These are phyloP conservation scores for Chymomyza fuscimana DNA, from an alignment of 2,888 invertebrate genomes.

Conservation along the genomic window DNA sequence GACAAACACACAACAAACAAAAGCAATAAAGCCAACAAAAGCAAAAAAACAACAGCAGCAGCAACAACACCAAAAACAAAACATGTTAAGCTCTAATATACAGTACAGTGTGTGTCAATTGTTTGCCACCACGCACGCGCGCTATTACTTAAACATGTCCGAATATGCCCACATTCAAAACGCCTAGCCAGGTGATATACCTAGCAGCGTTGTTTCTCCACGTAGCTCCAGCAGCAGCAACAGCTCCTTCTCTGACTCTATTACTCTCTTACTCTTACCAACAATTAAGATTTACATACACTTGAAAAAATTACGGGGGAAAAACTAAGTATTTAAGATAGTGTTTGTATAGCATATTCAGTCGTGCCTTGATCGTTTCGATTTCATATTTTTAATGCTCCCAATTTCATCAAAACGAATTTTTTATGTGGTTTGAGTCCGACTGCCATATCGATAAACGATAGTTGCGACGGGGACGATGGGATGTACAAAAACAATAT, in stretches of 20 bases:
- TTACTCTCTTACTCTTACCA: background rate
- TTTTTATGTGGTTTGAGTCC: too few relatives aligned
- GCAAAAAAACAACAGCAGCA: slow-evolving; percentile 34
- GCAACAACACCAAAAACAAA: slow-evolving; percentile 26
- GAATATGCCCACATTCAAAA: slow-evolving; percentile 61
- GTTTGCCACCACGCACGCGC: slow-evolving; percentile 75
- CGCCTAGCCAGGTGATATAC: slow-evolving; percentile 32
- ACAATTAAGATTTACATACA: background rate
- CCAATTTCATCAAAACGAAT: too few relatives aligned
- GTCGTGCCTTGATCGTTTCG: too few relatives aligned
- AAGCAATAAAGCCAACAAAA: slow-evolving; percentile 21
- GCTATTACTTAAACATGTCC: slow-evolving; percentile 70
- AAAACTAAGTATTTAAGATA: too few relatives aligned
- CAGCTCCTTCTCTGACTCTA: background rate
- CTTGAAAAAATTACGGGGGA: background rate
- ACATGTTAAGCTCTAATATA: slow-evolving; percentile 39
- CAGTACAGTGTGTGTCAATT: slow-evolving; percentile 43
- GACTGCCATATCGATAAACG: too few relatives aligned
- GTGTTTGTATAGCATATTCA: too few relatives aligned
- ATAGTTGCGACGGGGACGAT: too few relatives aligned
- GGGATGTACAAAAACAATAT: too few relatives aligned
- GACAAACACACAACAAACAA: slow-evolving; percentile 49
- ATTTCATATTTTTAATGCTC: too few relatives aligned
- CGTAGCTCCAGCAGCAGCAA: background rate
- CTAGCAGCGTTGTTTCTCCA: background rate